Percentiles rank a stretch among this genome's conserved stretches.
Evolutionary conservation across 2,797 vertebrate species (phyloP).

Genomic region (Pangasius sanitwongsei): DNA sequence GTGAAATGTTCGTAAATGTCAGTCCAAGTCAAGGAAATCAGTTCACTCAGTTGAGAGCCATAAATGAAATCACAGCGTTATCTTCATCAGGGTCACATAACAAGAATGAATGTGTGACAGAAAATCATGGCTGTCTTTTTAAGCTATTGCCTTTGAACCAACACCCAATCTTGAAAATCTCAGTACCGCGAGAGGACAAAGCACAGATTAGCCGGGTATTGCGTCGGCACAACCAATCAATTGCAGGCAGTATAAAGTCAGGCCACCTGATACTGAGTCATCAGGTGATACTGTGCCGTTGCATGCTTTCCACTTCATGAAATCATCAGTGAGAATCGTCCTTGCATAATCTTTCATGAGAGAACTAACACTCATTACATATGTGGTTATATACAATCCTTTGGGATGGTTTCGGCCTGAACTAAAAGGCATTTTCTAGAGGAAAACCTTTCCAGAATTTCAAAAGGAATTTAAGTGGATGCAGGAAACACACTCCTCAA

Average conservation of each 20-base stretch:
- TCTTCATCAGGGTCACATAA: neutral
- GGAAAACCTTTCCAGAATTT: slow-evolving; percentile 1
- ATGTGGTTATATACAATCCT: neutral
- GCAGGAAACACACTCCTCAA: slow-evolving; percentile 1
- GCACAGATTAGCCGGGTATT: slow-evolving; percentile 30
- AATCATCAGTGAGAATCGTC: neutral
- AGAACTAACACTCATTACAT: neutral
- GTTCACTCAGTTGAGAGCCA: neutral
- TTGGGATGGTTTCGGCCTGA: neutral
- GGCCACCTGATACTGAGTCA: slow-evolving; percentile 18
- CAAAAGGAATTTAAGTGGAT: neutral
- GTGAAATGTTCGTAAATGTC: neutral
- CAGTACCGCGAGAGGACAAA: neutral
- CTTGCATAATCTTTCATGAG: neutral
- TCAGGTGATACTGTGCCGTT: neutral
- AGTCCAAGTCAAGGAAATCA: neutral
- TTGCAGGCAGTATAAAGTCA: slow-evolving; percentile 11
- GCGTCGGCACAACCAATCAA: neutral
- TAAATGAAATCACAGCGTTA: neutral
- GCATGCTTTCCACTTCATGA: neutral
- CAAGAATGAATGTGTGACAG: neutral
- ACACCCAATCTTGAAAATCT: slow-evolving; percentile 11
- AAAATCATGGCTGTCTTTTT: neutral
- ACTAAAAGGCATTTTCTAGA: neutral
- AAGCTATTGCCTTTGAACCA: slow-evolving; percentile 15